Base-by-base conservation (phyloP, 2,888 invertebrate genomes). In the Nyleta sp. region DNA sequence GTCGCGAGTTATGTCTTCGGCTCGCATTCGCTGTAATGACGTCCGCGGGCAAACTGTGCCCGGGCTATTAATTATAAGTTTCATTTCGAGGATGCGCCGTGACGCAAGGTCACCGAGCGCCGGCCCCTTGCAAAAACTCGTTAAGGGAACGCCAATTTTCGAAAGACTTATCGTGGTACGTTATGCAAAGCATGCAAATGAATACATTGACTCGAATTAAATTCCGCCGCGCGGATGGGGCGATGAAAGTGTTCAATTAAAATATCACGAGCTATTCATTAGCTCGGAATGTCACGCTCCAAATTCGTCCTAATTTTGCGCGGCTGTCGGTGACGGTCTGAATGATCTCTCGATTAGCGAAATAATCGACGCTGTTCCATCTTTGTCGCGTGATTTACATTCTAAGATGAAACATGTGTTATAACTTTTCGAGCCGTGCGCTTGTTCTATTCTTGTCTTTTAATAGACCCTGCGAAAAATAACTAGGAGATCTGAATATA, bases 11-110 rank as follows among this genome's bases (percentile, higher is more conserved):
- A 75, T 60, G 48, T 71, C 65, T 76, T 78, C 76, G 64, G 64
- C 74, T 71, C 77, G 74, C 74, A 79, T 71, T 74, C 62, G 75
- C 64, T 73, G 60, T 80, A 82, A 82, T 76, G 76, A 60, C 53
- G 52, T 8, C 55, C 52, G 64, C 17, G 31, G 17, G 31, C 35
- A 46, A 46, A 13, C 28, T 48, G 4, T 24, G 24, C 22, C 8
- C 15, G 15, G 10, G 4, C 18, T 38, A 8, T 64, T 52, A 52
- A 65, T 52, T 65, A 53, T 7, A 40, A 38, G 40, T 18, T 50
- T 8, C 28, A n/a, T 50, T 38, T 31, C 35, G 24, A 7, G 13
- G 24, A 46, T 35, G 31, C 13, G 8, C 10, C 18, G 28, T 13
- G 17, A 35, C 42, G 15, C 24, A 55, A 24, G 44, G 33, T 65